Evolutionary conservation across 1,140 invertebrate species (phyloP), one percentile per base, ranked within the genome.

Genomic region (Heliothis subflexa): DNA sequence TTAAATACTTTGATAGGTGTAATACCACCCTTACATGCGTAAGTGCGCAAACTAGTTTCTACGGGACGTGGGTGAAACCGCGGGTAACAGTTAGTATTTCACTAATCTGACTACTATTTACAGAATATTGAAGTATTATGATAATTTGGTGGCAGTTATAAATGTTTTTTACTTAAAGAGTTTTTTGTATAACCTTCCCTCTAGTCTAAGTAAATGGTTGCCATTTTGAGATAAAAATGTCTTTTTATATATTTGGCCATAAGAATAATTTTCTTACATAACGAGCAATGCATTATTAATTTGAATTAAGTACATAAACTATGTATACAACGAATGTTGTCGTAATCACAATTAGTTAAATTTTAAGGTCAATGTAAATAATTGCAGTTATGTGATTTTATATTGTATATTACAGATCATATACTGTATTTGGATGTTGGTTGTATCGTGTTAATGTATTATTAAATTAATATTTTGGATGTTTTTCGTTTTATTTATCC

Each of bases 151-250:
- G 9, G 7, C n/a, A 33, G 11, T n/a, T 45, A 64, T 40, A 64
- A 16, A n/a, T n/a, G n/a, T 55, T 21, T 16, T 54, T 5, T 21
- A n/a, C 14, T 16, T 2, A 57, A 11, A 57, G n/a, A 12, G 11
- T 57, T 12, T 57, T 55, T 16, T 57, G 55, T 9, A 57, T 25
- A 25, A 12, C 10, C 25, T 57, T n/a, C 11, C 55, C 13, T 57
- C 55, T 57, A 57, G 55, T 57, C 55, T 57, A 57, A 57, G 55
- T 25, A 57, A 57, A 25, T 57, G 55, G 21, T 57, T 57, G 55
- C 55, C 55, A 57, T 57, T 18, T 12, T 57, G 18, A 57, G 18
- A 57, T 57, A 21, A 57, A 57, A 57, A 10, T 57, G 9, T 25
- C 21, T 12, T 25, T 57, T 25, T 12, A 25, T 13, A 25, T 2